Percentiles rank a stretch among this genome's conserved stretches.
These are phyloP conservation scores for Cataglyphis livida DNA, from an alignment of 2,888 invertebrate genomes.

Conservation along the genomic window DNA sequence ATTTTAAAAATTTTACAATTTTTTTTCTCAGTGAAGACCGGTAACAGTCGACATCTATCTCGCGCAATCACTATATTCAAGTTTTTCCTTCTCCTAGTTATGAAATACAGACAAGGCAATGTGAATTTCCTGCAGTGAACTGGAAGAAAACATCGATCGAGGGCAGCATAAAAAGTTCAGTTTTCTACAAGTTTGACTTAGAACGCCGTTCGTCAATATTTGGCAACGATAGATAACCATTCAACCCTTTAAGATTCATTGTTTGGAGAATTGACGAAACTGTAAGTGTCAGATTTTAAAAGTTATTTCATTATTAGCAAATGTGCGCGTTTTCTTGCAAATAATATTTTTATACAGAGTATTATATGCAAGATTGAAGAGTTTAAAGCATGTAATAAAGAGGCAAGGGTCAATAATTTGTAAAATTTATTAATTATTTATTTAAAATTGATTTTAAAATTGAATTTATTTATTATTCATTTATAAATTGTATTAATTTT, in stretches of 20 bases:
- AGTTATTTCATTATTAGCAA: background rate
- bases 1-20: background rate
- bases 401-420: background rate
- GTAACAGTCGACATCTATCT: slow-evolving; percentile 8
- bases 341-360: background rate
- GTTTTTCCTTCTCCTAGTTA: slow-evolving; percentile 7
- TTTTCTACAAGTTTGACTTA: background rate
- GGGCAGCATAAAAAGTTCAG: background rate
- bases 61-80: background rate
- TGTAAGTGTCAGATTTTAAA: background rate
- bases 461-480: background rate
- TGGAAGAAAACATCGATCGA: background rate
- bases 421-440: background rate
- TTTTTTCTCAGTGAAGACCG: background rate
- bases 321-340: background rate
- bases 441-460: background rate
- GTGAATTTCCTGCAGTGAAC: background rate
- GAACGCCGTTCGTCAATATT: background rate
- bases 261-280: background rate
- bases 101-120: background rate
- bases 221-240: background rate
- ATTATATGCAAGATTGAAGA: background rate
- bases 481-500: background rate
- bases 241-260: background rate
- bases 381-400: background rate